Percentiles rank a stretch among this genome's conserved stretches.
Conservation (phyloP, 1,140 invertebrate genomes). For the Mamestra configurata region DNA sequence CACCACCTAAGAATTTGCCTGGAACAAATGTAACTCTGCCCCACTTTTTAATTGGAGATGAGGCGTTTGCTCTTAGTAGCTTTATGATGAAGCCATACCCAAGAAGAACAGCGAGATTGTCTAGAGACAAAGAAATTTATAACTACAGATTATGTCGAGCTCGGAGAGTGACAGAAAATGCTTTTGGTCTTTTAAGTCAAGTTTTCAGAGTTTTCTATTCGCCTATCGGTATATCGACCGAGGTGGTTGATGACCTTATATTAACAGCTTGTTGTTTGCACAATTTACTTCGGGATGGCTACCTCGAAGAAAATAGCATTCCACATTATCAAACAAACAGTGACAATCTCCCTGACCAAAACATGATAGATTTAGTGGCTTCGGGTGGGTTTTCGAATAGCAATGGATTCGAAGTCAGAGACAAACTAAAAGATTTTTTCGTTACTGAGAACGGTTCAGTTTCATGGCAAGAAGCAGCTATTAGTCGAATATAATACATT, state of each 20-base stretch:
- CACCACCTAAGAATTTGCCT: conserved; percentile 55
- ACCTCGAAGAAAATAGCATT: neutral
- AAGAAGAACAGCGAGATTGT: neutral
- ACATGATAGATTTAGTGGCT: neutral
- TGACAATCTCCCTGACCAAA: neutral
- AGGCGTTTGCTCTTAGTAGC: conserved; percentile 66
- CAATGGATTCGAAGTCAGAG: conserved; percentile 6
- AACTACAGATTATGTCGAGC: conserved; percentile 45
- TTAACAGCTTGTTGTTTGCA: conserved; percentile 21
- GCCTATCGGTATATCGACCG: neutral
- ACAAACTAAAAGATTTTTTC: neutral
- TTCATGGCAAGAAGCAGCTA: too few relatives aligned
- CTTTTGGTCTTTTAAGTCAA: conserved; percentile 32
- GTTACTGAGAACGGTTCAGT: neutral
- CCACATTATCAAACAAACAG: neutral
- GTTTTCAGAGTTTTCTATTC: conserved; percentile 33
- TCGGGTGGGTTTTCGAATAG: neutral
- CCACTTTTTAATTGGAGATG: conserved; percentile 78
- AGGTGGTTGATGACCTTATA: neutral
- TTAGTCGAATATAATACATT: too few relatives aligned
- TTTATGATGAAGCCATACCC: conserved; percentile 45
- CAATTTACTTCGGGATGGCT: conserved; percentile 3
- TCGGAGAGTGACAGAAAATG: conserved; percentile 29
- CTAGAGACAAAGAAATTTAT: conserved; percentile 30
- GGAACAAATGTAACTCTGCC: conserved; percentile 51